Percentiles rank a stretch among this genome's conserved stretches.
These are phyloP conservation scores for Antennarius striatus DNA, from an alignment of 2,113 vertebrate species.

Conservation along the genomic window DNA sequence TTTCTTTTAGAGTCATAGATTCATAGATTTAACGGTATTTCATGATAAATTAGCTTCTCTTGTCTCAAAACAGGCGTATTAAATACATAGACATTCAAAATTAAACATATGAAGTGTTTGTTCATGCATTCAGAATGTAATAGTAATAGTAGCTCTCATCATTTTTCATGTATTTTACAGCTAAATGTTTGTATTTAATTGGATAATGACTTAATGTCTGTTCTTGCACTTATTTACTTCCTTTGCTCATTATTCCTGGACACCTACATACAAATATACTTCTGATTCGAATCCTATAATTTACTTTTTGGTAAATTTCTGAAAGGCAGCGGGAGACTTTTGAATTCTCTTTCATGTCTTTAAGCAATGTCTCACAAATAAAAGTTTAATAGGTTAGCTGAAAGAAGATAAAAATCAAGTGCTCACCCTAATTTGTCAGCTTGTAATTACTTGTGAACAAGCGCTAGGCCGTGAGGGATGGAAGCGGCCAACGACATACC, in stretches of 20 bases:
- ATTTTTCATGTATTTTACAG: not conserved
- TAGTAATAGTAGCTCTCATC: not conserved
- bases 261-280: conserved; percentile 70
- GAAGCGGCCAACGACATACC: conserved; percentile 49
- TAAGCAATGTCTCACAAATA: conserved; percentile 77
- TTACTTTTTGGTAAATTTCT: conserved; percentile 71
- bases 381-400: conserved; percentile 79
- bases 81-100: not conserved
- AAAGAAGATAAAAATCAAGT: conserved; percentile 47
- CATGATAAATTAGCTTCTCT: too few relatives aligned
- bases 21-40: too few relatives aligned
- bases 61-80: too few relatives aligned
- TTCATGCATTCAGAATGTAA: not conserved
- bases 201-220: too few relatives aligned
- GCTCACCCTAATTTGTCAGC: conserved; percentile 71
- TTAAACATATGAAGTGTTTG: not conserved
- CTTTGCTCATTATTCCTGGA: conserved; percentile 31
- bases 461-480: conserved; percentile 39
- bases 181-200: too few relatives aligned
- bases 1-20: not conserved
- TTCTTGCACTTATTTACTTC: too few relatives aligned
- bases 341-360: conserved; percentile 82
- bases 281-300: conserved; percentile 68
- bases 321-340: conserved; percentile 63
- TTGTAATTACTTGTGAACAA: conserved; percentile 72